Base-by-base conservation (phyloP, 2,113 vertebrate genomes). In the Leptocoma aspasia region DNA sequence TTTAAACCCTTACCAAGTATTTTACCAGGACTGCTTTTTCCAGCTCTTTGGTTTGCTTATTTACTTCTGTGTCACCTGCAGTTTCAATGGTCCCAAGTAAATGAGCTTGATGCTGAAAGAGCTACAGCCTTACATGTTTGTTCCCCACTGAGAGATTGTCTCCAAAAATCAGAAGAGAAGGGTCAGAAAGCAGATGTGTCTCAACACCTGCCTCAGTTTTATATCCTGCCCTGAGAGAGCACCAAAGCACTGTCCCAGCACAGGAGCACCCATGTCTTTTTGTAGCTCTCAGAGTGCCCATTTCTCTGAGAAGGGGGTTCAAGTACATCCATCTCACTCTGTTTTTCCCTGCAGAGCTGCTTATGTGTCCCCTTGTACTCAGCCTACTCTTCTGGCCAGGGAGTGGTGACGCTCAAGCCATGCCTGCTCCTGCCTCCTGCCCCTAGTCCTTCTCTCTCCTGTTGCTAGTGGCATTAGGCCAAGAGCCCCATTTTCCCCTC, bases 171-270 rank as follows among this genome's bases (percentile, higher is more conserved):
- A 53, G 45, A 47, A 59, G 21, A 47, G 56, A 63, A 90, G 61
- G 19, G 20, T n/a, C 33, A 73, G 65, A 60, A 47, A 44, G 69
- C 13, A 50, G 6, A 3, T 18, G 37, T 59, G 17, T 72, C 64
- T 94, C 4, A 7, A 28, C 13, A 28, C 1, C 2, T 63, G 52
- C 26, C 47, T 47, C 56, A 9, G 28, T 41, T 93, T 91, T 76
- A 24, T 6, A 64, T 50, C 16, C 19, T 89, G 35, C 33, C 47
- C 69, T 52, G 24, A 33, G 24, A 77, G 3, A 81, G 4, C 47
- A 26, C 21, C 3, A 0, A 47, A 69, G 30, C 15, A 24, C 13
- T n/a, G 24, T 63, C 41, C 22, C 26, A 15, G 17, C 1, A 0
- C 37, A 30, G 45, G 41, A 76, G 27, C 37, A 49, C 49, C 24